These are phyloP conservation scores for Cottoperca gobio DNA, from an alignment of 2,797 vertebrate species.

Conservation along the genomic window DNA sequence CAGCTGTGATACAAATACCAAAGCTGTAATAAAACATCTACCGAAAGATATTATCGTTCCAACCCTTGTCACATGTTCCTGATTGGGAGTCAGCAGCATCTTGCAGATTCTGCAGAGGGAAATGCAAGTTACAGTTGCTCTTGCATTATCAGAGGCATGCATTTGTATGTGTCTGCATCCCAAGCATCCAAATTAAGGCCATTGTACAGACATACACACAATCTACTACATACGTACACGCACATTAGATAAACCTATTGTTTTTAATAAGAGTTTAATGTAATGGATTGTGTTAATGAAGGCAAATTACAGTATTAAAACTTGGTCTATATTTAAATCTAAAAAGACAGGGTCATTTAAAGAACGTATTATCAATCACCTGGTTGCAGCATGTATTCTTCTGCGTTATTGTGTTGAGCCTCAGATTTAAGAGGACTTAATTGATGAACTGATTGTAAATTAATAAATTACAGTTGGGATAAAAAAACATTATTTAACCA, in stretches of 20 bases:
- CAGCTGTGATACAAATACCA: slow-evolving; percentile 1
- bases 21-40: background rate
- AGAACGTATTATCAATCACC: background rate
- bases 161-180: slow-evolving; percentile 37
- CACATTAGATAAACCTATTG: slow-evolving; percentile 16
- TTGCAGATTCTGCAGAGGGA: slow-evolving; percentile 61
- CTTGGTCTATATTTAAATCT: background rate
- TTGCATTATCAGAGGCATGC: slow-evolving; percentile 65
- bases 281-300: background rate
- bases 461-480: background rate
- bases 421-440: background rate
- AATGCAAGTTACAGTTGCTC: slow-evolving; percentile 65
- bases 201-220: background rate
- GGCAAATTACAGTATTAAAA: background rate
- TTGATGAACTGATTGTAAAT: background rate
- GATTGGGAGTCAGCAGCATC: slow-evolving; percentile 57
- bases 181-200: slow-evolving; percentile 37
- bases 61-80: slow-evolving; percentile 61
- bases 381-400: background rate
- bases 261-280: background rate
- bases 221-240: slow-evolving; percentile 2
- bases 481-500: background rate
- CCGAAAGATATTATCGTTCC: slow-evolving; percentile 66
- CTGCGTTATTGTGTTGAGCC: background rate
- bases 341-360: background rate